Conservation (phyloP, 1,140 invertebrate species). For the Neodiprion pinetum region DNA sequence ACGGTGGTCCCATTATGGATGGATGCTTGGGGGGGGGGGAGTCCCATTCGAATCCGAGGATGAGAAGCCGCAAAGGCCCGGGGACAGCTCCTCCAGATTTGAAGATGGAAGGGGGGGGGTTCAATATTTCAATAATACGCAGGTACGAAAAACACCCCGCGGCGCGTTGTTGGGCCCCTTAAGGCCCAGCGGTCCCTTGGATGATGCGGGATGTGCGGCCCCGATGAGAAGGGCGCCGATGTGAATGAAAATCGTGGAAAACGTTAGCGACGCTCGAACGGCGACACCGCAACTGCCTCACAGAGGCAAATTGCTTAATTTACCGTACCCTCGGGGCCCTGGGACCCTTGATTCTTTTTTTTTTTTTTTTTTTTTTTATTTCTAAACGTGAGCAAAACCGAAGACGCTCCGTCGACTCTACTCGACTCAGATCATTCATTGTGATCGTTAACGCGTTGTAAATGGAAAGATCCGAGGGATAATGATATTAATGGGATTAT, state of each 20-base stretch:
- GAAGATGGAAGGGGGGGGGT: too few species aligned
- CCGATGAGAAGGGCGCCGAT: background rate
- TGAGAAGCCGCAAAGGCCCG: too few species aligned
- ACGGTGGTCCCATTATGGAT: too few species aligned
- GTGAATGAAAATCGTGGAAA: constrained; percentile 32
- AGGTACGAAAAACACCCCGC: too few species aligned
- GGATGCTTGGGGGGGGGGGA: too few species aligned
- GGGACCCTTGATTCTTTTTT: background rate
- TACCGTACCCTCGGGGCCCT: constrained; percentile 35
- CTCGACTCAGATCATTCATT: background rate
- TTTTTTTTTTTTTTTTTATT: background rate
- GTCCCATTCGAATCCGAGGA: too few species aligned
- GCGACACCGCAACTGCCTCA: constrained; percentile 28
- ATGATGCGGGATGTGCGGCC: too few species aligned
- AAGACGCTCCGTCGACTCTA: background rate
- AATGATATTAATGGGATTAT: too few species aligned
- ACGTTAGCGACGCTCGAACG: constrained; percentile 43
- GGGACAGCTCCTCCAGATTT: too few species aligned
- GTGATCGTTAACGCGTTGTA: background rate
- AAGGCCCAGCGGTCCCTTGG: too few species aligned
- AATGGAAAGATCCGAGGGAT: background rate
- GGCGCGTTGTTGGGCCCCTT: too few species aligned
- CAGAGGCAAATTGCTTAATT: constrained; percentile 44
- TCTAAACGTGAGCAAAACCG: background rate
- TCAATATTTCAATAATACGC: too few species aligned